Base-by-base conservation (phyloP, 2,113 vertebrate species). In the Sylvicapra grimmia region DNA sequence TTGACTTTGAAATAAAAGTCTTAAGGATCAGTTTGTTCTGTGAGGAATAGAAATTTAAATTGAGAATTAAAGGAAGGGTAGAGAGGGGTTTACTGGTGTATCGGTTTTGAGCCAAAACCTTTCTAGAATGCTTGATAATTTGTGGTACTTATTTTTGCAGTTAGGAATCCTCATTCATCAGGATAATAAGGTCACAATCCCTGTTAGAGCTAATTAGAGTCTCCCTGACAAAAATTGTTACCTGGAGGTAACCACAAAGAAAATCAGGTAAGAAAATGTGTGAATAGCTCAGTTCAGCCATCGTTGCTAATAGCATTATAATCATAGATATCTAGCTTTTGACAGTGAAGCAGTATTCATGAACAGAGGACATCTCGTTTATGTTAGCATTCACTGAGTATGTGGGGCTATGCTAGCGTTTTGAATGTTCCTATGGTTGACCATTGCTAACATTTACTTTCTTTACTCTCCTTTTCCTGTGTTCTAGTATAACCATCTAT, bases 91-190 rank as follows among this genome's bases (percentile, higher is more conserved):
- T 94, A 47, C 58, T 94, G 65, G 51, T 96, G 47, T 68, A 84
- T 89, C 51, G 8, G 36, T 94, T 97, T 94, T 97, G 54, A 96
- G 29, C 40, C n/a, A 23, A 89, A 96, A 65, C 63, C 47, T 61
- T 95, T 96, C 63, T 89, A 59, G 75, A 91, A 86, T 94, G 21
- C 59, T 86, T 94, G 40, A 36, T 94, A 95, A 93, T 96, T 89
- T 96, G 75, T 95, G 72, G 44, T 94, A 86, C 84, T 96, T 97
- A 89, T n/a, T 94, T 96, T 95, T 96, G 53, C 44, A 94, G 31
- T 92, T 85, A 49, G 36, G 53, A 72, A 72, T 53, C 89, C 47
- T 97, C 72, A 86, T 84, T 94, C 84, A 94, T 95, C 53, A 90
- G 79, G 53, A 47, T 92, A 92, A 93, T 97, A 91, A 96, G 80